Evolutionary conservation across 2,113 vertebrate species (phyloP).

Genomic region (Cynocephalus volans): DNA sequence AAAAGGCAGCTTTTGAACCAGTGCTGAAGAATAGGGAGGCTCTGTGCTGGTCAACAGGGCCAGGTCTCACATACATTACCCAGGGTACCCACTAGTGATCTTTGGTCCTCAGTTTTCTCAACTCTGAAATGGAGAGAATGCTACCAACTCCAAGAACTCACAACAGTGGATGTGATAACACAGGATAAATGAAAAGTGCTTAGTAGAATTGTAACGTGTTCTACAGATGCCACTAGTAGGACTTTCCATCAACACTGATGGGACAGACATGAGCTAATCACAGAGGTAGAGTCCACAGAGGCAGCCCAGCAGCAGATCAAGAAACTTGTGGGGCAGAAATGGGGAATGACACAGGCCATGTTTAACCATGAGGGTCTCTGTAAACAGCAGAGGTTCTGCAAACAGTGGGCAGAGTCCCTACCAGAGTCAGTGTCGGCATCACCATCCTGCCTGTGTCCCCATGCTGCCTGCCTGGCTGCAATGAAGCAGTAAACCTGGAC

Average conservation of each 20-base stretch:
- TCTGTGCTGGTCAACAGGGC: background rate
- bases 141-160: background rate
- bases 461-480: background rate
- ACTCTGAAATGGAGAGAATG: slow-evolving; percentile 62
- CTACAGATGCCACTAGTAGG: background rate
- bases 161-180: background rate
- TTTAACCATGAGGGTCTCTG: background rate
- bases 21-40: background rate
- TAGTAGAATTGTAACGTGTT: background rate
- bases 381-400: background rate
- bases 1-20: background rate
- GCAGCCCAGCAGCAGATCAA: background rate
- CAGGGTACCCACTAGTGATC: slow-evolving; percentile 30
- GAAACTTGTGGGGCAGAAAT: background rate
- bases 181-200: background rate
- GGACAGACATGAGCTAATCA: background rate
- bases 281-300: background rate
- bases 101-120: background rate
- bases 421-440: background rate
- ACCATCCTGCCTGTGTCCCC: background rate
- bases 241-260: background rate
- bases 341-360: background rate
- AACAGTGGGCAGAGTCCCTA: background rate
- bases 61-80: background rate
- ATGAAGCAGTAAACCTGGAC: background rate